phyloP scores from a whole-genome alignment of 2,888 invertebrate species.

The Parasteatoda lunata region DNA sequence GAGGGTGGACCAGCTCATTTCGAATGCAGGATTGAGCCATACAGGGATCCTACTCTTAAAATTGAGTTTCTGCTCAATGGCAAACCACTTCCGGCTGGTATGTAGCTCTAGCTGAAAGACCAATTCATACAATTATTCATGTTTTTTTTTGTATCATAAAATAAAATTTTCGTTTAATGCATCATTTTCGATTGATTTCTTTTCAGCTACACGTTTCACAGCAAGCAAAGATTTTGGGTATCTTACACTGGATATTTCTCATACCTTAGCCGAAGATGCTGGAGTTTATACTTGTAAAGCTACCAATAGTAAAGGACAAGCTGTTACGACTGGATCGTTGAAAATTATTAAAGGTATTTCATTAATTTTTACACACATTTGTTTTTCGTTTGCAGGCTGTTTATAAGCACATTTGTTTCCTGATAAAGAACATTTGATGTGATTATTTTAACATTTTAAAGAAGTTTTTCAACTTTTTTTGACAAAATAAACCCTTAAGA shows the following conservation, averaged over 20 bases:
- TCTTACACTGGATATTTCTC: slow-evolving; percentile 90
- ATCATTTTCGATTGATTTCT: background rate
- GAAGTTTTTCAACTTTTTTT: too few relatives aligned
- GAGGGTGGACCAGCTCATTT: slow-evolving; percentile 93
- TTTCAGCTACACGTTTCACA: slow-evolving; percentile 89
- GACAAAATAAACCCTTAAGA: too few relatives aligned
- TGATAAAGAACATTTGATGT: too few relatives aligned
- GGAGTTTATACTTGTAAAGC: slow-evolving; percentile 93
- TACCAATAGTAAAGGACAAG: slow-evolving; percentile 89
- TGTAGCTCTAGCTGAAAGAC: background rate
- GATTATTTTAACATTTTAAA: too few relatives aligned
- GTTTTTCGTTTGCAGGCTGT: background rate
- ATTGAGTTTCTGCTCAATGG: slow-evolving; percentile 97
- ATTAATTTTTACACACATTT: background rate
- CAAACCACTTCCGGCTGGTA: slow-evolving; percentile 80
- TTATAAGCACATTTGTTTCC: background rate
- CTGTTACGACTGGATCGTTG: slow-evolving; percentile 91
- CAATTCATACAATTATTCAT: background rate
- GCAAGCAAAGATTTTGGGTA: slow-evolving; percentile 97
- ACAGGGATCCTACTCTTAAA: slow-evolving; percentile 90
- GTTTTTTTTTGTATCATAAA: too few relatives aligned
- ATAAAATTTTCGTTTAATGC: too few relatives aligned
- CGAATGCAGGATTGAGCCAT: slow-evolving; percentile 92
- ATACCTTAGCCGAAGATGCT: slow-evolving; percentile 91
- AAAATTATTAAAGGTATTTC: slow-evolving; percentile 78